Percentiles rank a stretch among this genome's conserved stretches.
These are phyloP conservation scores for Acromyrmex heyeri DNA, from an alignment of 1,140 invertebrate species.

Conservation along the genomic window DNA sequence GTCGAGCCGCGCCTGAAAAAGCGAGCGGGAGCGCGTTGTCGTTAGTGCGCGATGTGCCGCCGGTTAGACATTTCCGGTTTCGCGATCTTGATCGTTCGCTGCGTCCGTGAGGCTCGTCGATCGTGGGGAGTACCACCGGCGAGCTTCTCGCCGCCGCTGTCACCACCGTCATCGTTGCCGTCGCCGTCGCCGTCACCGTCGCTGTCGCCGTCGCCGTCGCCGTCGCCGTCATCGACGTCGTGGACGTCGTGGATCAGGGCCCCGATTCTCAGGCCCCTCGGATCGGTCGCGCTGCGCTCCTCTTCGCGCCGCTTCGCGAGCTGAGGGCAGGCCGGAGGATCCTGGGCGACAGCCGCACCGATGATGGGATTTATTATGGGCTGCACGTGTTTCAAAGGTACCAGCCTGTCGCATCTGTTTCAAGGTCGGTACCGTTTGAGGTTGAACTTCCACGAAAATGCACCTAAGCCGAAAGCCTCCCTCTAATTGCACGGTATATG, in stretches of 20 bases:
- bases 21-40: conserved; percentile 43
- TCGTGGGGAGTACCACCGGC: conserved; percentile 54
- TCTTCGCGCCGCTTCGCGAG: conserved; percentile 40
- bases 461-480: neutral
- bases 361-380: conserved; percentile 92
- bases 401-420: conserved; percentile 84
- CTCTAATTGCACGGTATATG: neutral
- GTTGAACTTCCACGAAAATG: conserved; percentile 7
- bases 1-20: conserved; percentile 43
- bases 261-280: conserved; percentile 51
- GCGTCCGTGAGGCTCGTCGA: conserved; percentile 40
- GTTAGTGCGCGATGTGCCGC: conserved; percentile 79
- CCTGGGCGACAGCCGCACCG: conserved; percentile 62
- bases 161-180: conserved; percentile 9
- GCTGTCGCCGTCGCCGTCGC: neutral
- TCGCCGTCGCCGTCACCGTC: conserved; percentile 15
- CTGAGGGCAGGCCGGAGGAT: conserved; percentile 49
- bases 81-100: conserved; percentile 57
- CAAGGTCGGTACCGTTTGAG: conserved; percentile 79
- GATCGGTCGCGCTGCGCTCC: conserved; percentile 57
- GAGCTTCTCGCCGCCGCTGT: conserved; percentile 7
- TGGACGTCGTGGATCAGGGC: conserved; percentile 50
- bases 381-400: conserved; percentile 95
- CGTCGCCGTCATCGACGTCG: neutral
- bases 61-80: conserved; percentile 72